Evolutionary conservation across 2,797 vertebrate genomes (phyloP), one percentile per base, ranked within the genome.

Genomic region (Danio choprae): DNA sequence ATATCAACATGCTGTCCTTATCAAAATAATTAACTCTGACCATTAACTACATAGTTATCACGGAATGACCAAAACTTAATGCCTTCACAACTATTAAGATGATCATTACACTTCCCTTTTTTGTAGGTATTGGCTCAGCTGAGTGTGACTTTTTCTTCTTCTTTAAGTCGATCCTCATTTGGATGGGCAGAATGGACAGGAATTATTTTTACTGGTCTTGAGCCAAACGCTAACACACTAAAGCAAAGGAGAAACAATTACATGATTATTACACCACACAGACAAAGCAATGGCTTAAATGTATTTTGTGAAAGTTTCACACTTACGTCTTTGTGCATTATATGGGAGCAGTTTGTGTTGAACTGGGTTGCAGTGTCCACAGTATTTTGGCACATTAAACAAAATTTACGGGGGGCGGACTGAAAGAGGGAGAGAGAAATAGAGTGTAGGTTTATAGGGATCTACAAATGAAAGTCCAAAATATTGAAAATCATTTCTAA

Each of bases 151-250:
- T 4, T 51, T 7, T 51, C 36, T 55, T 29, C 2, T 3, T 29
- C 29, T 3, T 50, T 10, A n/a, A 71, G 68, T 44, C 20, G 15
- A 38, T 58, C 11, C 73, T 89, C 77, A 89, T 83, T 88, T 88
- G 63, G 69, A 92, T 7, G 95, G 94, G 75, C 97, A 99, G 91
- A 98, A 98, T 78, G 96, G 97, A 74, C 97, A 99, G 79, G 94
- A 92, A 87, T 96, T 95, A 79, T 95, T 95, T 71, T 94, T 94
- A 93, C 95, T 97, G 91, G 94, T 94, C 85, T 95, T 92, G 22
- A 97, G 93, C 97, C 97, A 99, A 82, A 95, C 93, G 60, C 92
- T 93, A 91, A 98, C 96, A 91, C 97, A 98, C 94, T 96, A 85
- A 50, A 92, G 89, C 12, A 91, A 62, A 69, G 22, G 13, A 74